Evolutionary conservation across 2,797 vertebrate species (phyloP).

Genomic region (Lindbergichthys nudifrons): DNA sequence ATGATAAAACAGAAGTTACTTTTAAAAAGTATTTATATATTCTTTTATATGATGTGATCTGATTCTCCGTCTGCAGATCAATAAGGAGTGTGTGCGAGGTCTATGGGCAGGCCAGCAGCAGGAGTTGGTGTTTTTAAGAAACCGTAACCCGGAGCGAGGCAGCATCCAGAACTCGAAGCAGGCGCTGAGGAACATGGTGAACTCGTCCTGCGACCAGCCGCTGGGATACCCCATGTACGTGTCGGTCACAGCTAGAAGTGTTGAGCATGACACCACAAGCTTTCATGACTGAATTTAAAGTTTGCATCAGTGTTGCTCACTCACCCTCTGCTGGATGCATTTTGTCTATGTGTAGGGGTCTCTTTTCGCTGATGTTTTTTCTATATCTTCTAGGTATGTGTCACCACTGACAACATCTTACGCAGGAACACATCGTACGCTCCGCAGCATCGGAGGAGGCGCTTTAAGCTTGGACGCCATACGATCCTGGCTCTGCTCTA

Average conservation of each 20-base stretch:
- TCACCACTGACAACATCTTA: conserved; percentile 97
- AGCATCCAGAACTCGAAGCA: conserved; percentile 99
- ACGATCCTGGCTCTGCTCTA: conserved; percentile 91
- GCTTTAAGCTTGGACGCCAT: conserved; percentile 90
- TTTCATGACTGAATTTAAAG: neutral
- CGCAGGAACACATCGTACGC: conserved; percentile 91
- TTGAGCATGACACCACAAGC: neutral
- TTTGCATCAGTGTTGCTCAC: neutral
- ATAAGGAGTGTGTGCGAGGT: conserved; percentile 96
- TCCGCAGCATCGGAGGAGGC: conserved; percentile 91
- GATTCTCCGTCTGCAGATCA: conserved; percentile 84
- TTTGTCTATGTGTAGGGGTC: neutral
- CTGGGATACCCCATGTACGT: conserved; percentile 98
- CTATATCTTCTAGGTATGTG: conserved; percentile 79
- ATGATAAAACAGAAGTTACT: neutral
- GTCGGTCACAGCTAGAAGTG: neutral
- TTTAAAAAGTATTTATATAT: neutral
- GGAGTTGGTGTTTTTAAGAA: conserved; percentile 95
- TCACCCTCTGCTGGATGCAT: neutral
- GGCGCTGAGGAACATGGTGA: conserved; percentile 96
- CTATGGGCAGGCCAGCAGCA: conserved; percentile 98
- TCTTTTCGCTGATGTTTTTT: neutral
- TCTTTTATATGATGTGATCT: neutral
- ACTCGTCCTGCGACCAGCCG: conserved; percentile 97
- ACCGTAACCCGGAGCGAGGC: conserved; percentile 95